phyloP scores from a whole-genome alignment of 2,888 invertebrate species.

The Aproaerema taeniolella region DNA sequence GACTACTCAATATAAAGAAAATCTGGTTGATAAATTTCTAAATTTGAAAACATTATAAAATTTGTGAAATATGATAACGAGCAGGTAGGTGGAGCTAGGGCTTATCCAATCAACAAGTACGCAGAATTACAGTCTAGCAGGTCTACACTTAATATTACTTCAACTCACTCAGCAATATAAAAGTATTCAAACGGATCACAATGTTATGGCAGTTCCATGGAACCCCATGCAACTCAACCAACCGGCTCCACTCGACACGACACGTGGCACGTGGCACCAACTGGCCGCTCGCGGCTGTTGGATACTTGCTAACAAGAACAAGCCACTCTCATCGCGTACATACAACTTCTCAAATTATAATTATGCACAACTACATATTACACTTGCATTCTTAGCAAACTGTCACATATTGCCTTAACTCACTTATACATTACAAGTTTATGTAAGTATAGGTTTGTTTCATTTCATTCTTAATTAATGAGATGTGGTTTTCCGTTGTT shows the following conservation, averaged over 20 bases:
- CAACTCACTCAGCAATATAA: conserved; percentile 71
- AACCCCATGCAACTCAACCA: conserved; percentile 71
- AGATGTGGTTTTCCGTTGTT: conserved; percentile 68
- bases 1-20: conserved; percentile 20
- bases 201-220: conserved; percentile 72
- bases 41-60: no score
- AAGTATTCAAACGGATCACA: conserved; percentile 77
- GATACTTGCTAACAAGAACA: neutral
- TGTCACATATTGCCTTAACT: conserved; percentile 64
- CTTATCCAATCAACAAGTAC: conserved; percentile 66
- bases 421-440: conserved; percentile 44
- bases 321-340: conserved; percentile 5
- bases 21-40: neutral
- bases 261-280: conserved; percentile 48
- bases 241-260: conserved; percentile 62
- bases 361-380: conserved; percentile 19
- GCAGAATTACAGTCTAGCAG: conserved; percentile 70
- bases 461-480: conserved; percentile 71
- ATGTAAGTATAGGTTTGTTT: conserved; percentile 47
- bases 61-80: no score
- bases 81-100: conserved; percentile 25
- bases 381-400: conserved; percentile 53
- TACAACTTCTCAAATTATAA: conserved; percentile 2
- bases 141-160: conserved; percentile 70
- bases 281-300: conserved; percentile 27